Evolutionary conservation across 92 coral and sea anemone species (phyloP).

Genomic region (Porites divaricata): DNA sequence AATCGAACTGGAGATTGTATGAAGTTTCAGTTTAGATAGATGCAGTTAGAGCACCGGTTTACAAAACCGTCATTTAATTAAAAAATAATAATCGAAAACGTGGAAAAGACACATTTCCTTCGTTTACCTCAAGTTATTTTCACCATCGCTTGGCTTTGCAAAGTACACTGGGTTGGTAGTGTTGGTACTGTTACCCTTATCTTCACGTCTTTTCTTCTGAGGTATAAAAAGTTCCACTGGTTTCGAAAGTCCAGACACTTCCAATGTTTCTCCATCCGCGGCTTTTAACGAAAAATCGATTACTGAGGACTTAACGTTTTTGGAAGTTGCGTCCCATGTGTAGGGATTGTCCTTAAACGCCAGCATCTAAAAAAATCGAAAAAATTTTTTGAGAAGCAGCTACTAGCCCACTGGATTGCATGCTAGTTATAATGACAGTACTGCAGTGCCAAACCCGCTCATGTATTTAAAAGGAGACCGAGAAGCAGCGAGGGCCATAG

Average conservation of each 20-base stretch:
- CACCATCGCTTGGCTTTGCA: slow-evolving; percentile 77
- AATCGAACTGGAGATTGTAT: too few relatives aligned
- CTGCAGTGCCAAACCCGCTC: too few relatives aligned
- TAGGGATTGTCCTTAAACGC: slow-evolving; percentile 75
- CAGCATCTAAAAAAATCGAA: slow-evolving; percentile 58
- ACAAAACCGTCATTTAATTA: too few relatives aligned
- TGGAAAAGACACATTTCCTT: neutral
- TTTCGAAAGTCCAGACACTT: slow-evolving; percentile 66
- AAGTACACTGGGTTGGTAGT: slow-evolving; percentile 57
- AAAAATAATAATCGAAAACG: neutral
- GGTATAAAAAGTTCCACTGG: slow-evolving; percentile 83
- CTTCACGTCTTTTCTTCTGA: slow-evolving; percentile 42
- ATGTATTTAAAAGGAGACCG: too few relatives aligned
- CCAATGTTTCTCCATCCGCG: slow-evolving; percentile 62
- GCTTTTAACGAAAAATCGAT: slow-evolving; percentile 78
- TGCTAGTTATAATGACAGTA: too few relatives aligned
- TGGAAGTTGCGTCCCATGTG: slow-evolving; percentile 82
- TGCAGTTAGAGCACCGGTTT: too few relatives aligned
- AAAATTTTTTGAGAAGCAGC: too few relatives aligned
- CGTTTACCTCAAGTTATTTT: slow-evolving; percentile 60
- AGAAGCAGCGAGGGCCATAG: too few relatives aligned
- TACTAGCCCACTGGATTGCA: too few relatives aligned
- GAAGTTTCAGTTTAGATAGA: too few relatives aligned
- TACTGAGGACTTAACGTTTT: slow-evolving; percentile 73
- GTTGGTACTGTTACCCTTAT: slow-evolving; percentile 44